Evolutionary conservation across 2,888 invertebrate genomes (phyloP), one percentile per base, ranked within the genome.

Genomic region (Hecatera dysodea): DNA sequence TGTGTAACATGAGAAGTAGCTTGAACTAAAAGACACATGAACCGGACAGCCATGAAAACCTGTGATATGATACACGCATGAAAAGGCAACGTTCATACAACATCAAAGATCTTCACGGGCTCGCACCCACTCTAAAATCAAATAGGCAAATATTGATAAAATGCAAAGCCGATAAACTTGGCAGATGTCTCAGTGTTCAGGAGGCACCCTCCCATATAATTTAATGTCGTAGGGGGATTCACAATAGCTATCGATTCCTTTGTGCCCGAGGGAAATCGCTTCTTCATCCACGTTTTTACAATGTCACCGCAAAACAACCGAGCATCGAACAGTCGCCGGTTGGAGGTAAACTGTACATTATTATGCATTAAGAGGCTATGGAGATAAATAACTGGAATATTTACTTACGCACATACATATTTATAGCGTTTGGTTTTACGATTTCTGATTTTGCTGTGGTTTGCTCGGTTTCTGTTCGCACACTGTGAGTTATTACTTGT

Each of bases 181-280:
- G 89, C 95, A 95, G 93, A 94, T 94, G 94, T 91, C 91, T 87
- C 87, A 82, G 85, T 85, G 86, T 87, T 82, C 86, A 86, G 76
- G 65, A 84, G 84, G 84, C 92, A 90, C 93, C 94, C 94, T 92
- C 84, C 87, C 88, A 90, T 90, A 90, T 93, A 93, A 93, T 93
- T 93, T 92, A 93, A 93, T 92, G 92, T 90, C 87, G 87, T 86
- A 90, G 92, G 94, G 84, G 93, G 92, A 91, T 91, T 90, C 90
- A 93, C 94, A 94, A 94, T 93, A 88, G 92, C 86, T 91, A 94
- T 93, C 91, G 94, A 93, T 93, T 91, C 92, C 87, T 91, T 91
- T 91, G 89, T 90, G 82, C 82, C 89, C 88, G 68, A 81, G 90
- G 92, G 92, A 92, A 90, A 91, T 91, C 89, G 90, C 77, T 87